Conservation (phyloP, 2,888 invertebrate species). For the Pachliopta kotzebuea region DNA sequence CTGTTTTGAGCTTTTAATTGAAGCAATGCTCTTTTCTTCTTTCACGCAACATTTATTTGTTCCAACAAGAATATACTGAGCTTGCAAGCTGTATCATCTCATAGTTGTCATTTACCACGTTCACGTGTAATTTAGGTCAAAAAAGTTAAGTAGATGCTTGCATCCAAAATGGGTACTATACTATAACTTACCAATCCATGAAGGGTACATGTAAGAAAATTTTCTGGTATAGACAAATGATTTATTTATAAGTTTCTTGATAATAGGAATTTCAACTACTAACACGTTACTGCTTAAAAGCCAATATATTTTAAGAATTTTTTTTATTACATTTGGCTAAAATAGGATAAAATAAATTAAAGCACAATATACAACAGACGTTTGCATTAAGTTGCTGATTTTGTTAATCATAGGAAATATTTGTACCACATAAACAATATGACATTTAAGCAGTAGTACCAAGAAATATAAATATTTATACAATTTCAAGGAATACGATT, state of each 20-base stretch:
- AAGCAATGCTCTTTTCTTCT: no score
- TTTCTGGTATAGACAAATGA: conserved; percentile 57
- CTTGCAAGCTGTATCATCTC: no score
- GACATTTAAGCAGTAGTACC: conserved; percentile 43
- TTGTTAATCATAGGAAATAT: conserved; percentile 33
- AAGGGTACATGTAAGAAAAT: conserved; percentile 1
- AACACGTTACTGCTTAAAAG: conserved; percentile 45
- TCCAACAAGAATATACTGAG: no score
- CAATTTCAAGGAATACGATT: conserved; percentile 28
- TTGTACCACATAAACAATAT: conserved; percentile 37
- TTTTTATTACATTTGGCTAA: conserved; percentile 24
- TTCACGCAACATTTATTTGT: no score
- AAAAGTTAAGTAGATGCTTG: no score
- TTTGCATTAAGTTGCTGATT: conserved; percentile 39
- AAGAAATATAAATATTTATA: conserved; percentile 30
- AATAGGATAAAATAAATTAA: conserved; percentile 36
- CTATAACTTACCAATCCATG: background rate
- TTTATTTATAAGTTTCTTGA: conserved; percentile 58
- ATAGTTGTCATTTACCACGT: no score
- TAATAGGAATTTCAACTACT: conserved; percentile 50
- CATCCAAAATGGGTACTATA: no score
- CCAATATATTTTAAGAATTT: conserved; percentile 27
- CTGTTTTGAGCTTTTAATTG: no score
- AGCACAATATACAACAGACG: conserved; percentile 38
- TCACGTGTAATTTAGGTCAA: no score